Conservation (phyloP, 2,797 vertebrate genomes). For the Trachurus trachurus region DNA sequence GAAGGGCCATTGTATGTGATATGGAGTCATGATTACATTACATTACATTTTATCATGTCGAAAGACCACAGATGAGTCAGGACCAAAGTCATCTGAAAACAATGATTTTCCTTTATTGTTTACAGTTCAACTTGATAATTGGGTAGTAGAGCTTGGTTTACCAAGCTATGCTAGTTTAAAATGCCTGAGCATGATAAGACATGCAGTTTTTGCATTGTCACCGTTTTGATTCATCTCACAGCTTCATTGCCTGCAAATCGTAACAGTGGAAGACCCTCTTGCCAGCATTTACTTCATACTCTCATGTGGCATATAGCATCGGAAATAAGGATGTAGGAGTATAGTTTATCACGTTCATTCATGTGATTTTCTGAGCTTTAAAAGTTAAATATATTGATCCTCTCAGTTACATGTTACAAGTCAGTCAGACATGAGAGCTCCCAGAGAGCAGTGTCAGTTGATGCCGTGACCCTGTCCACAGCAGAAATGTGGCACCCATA, state of each 20-base stretch:
- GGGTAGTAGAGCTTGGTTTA: slow-evolving; percentile 6
- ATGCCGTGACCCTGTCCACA: slow-evolving; percentile 24
- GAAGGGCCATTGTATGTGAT: neutral
- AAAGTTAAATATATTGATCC: neutral
- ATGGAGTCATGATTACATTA: neutral
- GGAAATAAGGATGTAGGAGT: neutral
- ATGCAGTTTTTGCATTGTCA: neutral
- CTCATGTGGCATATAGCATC: neutral
- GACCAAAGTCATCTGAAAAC: slow-evolving; percentile 7
- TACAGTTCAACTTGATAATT: neutral
- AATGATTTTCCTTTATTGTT: slow-evolving; percentile 23
- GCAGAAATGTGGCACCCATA: slow-evolving; percentile 42
- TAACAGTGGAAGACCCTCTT: neutral
- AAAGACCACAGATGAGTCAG: neutral
- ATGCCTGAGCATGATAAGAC: slow-evolving; percentile 28
- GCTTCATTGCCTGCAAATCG: neutral
- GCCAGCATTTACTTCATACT: neutral
- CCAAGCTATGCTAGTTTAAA: slow-evolving; percentile 3
- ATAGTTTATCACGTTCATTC: neutral
- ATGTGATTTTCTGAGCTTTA: neutral
- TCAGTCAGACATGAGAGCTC: neutral
- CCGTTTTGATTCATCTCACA: slow-evolving; percentile 7
- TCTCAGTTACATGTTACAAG: neutral
- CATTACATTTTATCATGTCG: too few relatives aligned
- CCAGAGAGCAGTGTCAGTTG: slow-evolving; percentile 37